These are phyloP conservation scores for Tigriopus japonicus DNA, from an alignment of 1,140 invertebrate species.

Conservation along the genomic window DNA sequence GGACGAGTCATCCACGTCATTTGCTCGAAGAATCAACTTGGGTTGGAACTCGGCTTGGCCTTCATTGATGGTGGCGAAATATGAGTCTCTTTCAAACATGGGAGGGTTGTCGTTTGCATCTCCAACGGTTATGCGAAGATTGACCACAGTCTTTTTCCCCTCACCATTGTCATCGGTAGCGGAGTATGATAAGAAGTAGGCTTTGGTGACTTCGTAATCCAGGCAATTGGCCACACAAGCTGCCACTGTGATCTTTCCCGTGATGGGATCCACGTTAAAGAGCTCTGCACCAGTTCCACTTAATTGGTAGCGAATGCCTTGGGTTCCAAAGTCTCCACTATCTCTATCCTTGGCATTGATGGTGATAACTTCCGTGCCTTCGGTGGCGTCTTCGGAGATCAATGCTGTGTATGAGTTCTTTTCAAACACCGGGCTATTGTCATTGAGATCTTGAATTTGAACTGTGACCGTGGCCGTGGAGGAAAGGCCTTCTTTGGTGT, in stretches of 20 bases:
- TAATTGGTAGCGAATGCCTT: constrained; percentile 62
- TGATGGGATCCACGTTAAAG: constrained; percentile 56
- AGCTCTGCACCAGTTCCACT: constrained; percentile 61
- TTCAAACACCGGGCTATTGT: constrained; percentile 62
- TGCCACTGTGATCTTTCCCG: constrained; percentile 60
- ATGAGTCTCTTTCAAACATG: not conserved
- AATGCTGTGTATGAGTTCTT: constrained; percentile 46
- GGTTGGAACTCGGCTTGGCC: constrained; percentile 5
- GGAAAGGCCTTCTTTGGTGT: constrained; percentile 33
- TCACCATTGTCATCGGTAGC: constrained; percentile 63
- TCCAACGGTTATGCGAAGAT: constrained; percentile 48
- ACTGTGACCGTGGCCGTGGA: constrained; percentile 73
- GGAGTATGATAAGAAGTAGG: constrained; percentile 53
- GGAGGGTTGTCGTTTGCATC: constrained; percentile 14
- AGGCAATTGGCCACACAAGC: constrained; percentile 50
- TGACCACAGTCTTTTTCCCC: constrained; percentile 50
- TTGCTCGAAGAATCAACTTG: constrained; percentile 34
- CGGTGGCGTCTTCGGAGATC: constrained; percentile 48
- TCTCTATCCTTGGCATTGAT: constrained; percentile 66
- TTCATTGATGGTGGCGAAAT: not conserved
- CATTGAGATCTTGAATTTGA: constrained; percentile 64
- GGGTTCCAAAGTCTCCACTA: constrained; percentile 51
- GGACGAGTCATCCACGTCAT: constrained; percentile 57
- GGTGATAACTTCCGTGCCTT: constrained; percentile 46
- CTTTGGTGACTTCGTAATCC: constrained; percentile 61